Base-by-base conservation (phyloP, 2,113 vertebrate species). In the Vanacampus margaritifer region DNA sequence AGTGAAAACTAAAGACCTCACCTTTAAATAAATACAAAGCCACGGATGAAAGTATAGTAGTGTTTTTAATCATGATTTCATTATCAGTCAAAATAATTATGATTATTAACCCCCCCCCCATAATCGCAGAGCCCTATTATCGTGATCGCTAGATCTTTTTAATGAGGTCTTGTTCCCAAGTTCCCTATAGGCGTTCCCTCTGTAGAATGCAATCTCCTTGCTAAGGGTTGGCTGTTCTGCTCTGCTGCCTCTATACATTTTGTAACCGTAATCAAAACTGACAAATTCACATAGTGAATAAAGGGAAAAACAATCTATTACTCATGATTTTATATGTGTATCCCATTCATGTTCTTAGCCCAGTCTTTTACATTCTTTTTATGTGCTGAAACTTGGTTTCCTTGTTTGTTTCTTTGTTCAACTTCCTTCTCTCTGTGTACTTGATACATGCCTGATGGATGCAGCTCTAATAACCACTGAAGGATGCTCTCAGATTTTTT, bases 381-480 rank as follows among this genome's bases (percentile, higher is more conserved):
- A 60, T 67, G 51, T 57, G 46, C 64, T 59, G 59, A 72, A 74
- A 73, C 63, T 75, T 68, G 10, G 66, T 53, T 63, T 67, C 67
- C 59, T 36, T 37, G 69, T 60, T 63, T 65, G 39, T 73, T 61
- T 65, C 64, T 66, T 61, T 45, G 68, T 80, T 80, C 51, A 57
- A 73, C 60, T 76, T 67, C 61, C 65, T 67, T 35, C 65, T 69
- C 45, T 46, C 73, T 74, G 76, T 80, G 76, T 83, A 45, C 67
- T 80, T 85, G 51, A 36, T 86, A 78, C 79, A 81, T 88, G 77
- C 81, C 65, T 86, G 71, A 90, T 71, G 69, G 80, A 68, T 86
- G 74, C 69, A 74, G 82, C 81, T 79, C 81, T 84, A 88, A 92
- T 86, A 90, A 88, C 88, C 86, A 88, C 86, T 81, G 84, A 89